Evolutionary conservation across 2,113 vertebrate genomes (phyloP), one percentile per base, ranked within the genome.

Genomic region (Ictalurus furcatus): DNA sequence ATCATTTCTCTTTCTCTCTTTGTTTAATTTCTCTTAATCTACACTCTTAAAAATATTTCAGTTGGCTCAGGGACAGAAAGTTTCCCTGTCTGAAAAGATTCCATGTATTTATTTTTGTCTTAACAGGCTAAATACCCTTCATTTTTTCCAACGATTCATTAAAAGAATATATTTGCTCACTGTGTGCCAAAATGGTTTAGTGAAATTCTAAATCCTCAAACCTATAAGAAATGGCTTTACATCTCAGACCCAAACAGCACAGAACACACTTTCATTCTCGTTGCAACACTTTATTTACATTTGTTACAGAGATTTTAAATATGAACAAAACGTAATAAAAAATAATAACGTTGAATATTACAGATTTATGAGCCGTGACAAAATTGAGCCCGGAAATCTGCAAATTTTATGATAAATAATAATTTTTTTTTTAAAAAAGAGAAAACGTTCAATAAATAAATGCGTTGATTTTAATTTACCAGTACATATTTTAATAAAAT

Each of bases 391-490:
- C 56, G 6, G 11, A 44, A 37, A 86, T 34, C 25, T 89, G 61
- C 9, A 83, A 52, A 23, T 40, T 79, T 65, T 80, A 85, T 89
- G 88, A 92, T 90, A 85, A 90, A 90, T 92, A 88, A 88, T 82
- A 48, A 40, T 25, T 78, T 85, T 80, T 84, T 54, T 81, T 84
- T 52, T 8, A 81, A 61, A 74, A 69, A 83, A 87, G 34, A 28
- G 30, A 59, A 34, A 58, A 34, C 21, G 54, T 59, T 87, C 56
- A 87, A 87, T 85, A 89, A 91, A 89, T 90, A 88, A 90, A 59
- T 87, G 76, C 52, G 40, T 85, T 87, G 71, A 30, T 78, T 87
- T 90, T 81, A 90, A 87, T 28, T 90, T 85, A 85, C 2, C 7
- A 65, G 28, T 48, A 73, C 16, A 85, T n/a, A 78, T 28, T 34